Evolutionary conservation across 2,113 vertebrate species (phyloP), one percentile per base, ranked within the genome.

Genomic region (Pholis gunnellus): DNA sequence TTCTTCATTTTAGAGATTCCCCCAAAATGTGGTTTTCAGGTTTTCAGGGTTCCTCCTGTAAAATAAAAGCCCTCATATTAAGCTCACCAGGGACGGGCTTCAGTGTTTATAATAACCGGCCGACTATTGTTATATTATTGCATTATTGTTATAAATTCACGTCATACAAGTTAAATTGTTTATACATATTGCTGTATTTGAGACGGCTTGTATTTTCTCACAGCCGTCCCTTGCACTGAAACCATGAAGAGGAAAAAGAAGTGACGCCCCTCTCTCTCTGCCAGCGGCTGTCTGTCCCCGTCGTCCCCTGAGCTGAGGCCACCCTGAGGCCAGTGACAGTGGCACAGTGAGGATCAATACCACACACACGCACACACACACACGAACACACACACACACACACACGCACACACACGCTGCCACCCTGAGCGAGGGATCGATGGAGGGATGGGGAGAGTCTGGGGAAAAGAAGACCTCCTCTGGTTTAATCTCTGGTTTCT

Each of bases 281-380:
- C 90, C 93, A 89, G 83, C 74, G 91, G 93, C 93, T 75, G 91
- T 92, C 91, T 91, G 87, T 91, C 88, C 87, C 89, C 44, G 31
- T 78, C 66, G 38, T 87, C 81, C 88, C 90, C 79, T 66, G 87
- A 91, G 91, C n/a, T 85, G 72, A 63, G 81, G 83, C 88, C 90
- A 93, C 92, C 94, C 92, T 61, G 88, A 93, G 94, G 94, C 91
- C 94, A 94, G 42, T 84, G 80, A 82, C 83, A 85, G 87, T 84
- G 82, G 82, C 74, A 86, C 68, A 84, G 74, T 34, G 8, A 22
- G 72, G 79, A 89, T 91, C 87, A 88, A 90, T 90, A 84, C 81
- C 65, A 42, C 77, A 81, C 74, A 52, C 44, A 76, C 31, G 50
- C 72, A 56, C 13, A 56, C 72, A 57, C 17, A 57, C 46, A 72